Evolutionary conservation across 2,113 vertebrate species (phyloP).

Genomic region (Lepus timidus): DNA sequence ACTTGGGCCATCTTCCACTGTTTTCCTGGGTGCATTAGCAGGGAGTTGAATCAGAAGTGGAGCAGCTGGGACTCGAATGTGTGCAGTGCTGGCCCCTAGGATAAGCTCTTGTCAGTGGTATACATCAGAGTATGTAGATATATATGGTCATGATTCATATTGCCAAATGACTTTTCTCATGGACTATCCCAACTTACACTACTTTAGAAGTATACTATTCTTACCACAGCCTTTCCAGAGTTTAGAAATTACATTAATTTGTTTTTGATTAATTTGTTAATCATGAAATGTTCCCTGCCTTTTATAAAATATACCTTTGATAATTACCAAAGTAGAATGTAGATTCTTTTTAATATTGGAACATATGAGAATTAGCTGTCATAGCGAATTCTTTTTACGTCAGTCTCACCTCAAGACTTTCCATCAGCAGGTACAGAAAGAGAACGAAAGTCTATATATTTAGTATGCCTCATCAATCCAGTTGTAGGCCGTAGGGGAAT

Average conservation of each 20-base stretch:
- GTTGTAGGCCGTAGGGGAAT: slow-evolving; percentile 51
- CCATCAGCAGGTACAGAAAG: slow-evolving; percentile 39
- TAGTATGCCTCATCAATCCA: slow-evolving; percentile 61
- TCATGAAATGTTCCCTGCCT: slow-evolving; percentile 31
- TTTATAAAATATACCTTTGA: slow-evolving; percentile 49
- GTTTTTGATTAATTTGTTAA: slow-evolving; percentile 57
- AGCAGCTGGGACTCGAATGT: no score
- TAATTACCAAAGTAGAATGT: slow-evolving; percentile 47
- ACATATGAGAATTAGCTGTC: slow-evolving; percentile 54
- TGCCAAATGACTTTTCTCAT: slow-evolving; percentile 45
- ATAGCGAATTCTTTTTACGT: slow-evolving; percentile 48
- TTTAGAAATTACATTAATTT: slow-evolving; percentile 39
- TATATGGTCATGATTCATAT: not conserved
- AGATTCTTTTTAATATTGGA: not conserved
- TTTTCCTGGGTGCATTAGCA: no score
- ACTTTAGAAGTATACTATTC: not conserved
- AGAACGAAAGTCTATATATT: slow-evolving; percentile 52
- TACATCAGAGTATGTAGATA: not conserved
- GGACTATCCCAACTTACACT: slow-evolving; percentile 7
- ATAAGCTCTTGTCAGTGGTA: not conserved
- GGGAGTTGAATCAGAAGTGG: no score
- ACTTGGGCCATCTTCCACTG: no score
- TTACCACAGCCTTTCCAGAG: slow-evolving; percentile 24
- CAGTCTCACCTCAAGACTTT: slow-evolving; percentile 32
- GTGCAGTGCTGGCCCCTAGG: not conserved